Evolutionary conservation across 2,888 invertebrate genomes (phyloP).

Genomic region (Cephus rjabovi): DNA sequence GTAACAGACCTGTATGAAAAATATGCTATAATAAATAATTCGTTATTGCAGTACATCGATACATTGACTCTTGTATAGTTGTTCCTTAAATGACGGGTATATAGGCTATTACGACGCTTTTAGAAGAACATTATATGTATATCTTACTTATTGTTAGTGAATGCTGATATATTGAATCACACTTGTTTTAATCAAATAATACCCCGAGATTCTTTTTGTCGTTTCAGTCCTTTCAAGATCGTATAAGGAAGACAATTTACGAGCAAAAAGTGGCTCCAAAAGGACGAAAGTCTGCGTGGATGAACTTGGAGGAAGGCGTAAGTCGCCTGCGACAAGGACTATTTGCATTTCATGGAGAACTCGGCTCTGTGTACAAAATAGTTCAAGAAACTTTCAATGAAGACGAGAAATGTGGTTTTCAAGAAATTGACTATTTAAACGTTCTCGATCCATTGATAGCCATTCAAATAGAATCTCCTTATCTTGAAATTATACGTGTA

Average conservation of each 20-base stretch:
- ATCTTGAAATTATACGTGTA: conserved; percentile 62
- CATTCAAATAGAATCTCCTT: conserved; percentile 58
- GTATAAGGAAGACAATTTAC: conserved; percentile 73
- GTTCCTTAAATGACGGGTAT: too few species aligned
- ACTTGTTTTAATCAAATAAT: too few species aligned
- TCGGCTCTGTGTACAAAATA: conserved; percentile 75
- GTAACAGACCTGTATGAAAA: too few species aligned
- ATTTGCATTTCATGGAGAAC: conserved; percentile 78
- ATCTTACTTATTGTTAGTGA: too few species aligned
- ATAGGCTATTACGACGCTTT: too few species aligned
- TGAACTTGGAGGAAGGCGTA: conserved; percentile 74
- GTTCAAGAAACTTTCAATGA: conserved; percentile 76
- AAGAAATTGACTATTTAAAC: conserved; percentile 71
- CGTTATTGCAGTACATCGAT: too few species aligned
- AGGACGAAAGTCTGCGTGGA: conserved; percentile 71
- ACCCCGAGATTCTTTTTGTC: not conserved
- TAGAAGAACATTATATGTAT: too few species aligned
- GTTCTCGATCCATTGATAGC: conserved; percentile 53
- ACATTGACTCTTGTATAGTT: too few species aligned
- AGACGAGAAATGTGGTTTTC: conserved; percentile 78
- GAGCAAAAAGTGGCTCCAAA: conserved; percentile 74
- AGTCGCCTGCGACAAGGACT: conserved; percentile 71
- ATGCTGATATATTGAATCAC: too few species aligned
- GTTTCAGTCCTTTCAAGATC: conserved; percentile 74
- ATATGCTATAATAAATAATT: too few species aligned